These are phyloP conservation scores for Xanthorhoe spadicearia DNA, from an alignment of 2,888 invertebrate genomes.

Conservation along the genomic window DNA sequence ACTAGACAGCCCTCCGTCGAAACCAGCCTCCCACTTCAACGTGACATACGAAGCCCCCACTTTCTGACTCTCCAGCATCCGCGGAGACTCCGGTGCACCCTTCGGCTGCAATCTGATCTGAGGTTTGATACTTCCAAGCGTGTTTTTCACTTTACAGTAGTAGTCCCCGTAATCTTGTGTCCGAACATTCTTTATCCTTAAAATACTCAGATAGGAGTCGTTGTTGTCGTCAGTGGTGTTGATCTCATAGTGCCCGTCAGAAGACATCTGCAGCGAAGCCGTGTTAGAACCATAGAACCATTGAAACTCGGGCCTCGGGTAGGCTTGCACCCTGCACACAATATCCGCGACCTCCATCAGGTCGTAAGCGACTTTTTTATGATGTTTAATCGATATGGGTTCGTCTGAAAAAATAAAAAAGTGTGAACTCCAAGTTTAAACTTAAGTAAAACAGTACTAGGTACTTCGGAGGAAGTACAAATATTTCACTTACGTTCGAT, in stretches of 20 bases:
- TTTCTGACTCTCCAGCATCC: constrained; percentile 88
- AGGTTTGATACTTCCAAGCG: constrained; percentile 90
- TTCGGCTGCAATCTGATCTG: constrained; percentile 93
- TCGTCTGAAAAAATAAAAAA: constrained; percentile 84
- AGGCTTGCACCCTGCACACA: constrained; percentile 94
- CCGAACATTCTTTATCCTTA: constrained; percentile 89
- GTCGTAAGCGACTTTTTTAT: constrained; percentile 95
- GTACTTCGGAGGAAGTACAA: background rate
- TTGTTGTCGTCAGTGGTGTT: constrained; percentile 92
- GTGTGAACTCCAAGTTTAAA: background rate
- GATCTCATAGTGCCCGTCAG: constrained; percentile 94
- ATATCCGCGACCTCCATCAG: constrained; percentile 93
- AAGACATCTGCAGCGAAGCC: constrained; percentile 90
- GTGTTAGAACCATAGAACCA: constrained; percentile 93
- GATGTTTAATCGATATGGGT: constrained; percentile 93
- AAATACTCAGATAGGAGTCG: constrained; percentile 92
- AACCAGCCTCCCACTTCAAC: constrained; percentile 94
- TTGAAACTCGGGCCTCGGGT: constrained; percentile 96
- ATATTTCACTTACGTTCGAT: constrained; percentile 90
- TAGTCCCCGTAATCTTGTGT: constrained; percentile 96
- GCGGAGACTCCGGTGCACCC: constrained; percentile 94
- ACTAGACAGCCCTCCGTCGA: constrained; percentile 94
- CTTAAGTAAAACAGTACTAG: background rate
- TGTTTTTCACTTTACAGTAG: constrained; percentile 94
- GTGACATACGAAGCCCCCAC: constrained; percentile 92